Percentiles rank a stretch among this genome's conserved stretches.
Conservation (phyloP, 2,113 vertebrate genomes). For the Myotis brandtii region DNA sequence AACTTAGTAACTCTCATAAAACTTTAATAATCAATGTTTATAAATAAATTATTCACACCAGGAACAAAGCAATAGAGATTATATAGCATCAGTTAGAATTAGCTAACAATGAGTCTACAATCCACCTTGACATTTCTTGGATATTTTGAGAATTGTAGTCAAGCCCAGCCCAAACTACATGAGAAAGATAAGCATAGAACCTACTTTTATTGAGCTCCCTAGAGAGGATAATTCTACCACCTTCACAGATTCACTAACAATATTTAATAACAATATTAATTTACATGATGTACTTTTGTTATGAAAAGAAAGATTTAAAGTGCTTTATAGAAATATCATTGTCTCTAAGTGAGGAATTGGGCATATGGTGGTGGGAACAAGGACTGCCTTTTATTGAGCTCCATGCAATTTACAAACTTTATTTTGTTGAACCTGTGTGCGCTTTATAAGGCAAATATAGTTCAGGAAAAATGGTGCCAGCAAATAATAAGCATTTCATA, state of each 20-base stretch:
- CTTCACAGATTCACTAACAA: neutral
- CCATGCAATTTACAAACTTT: neutral
- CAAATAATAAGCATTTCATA: neutral
- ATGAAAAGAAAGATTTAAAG: neutral
- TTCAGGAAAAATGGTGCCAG: neutral
- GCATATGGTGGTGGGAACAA: neutral
- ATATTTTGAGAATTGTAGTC: neutral
- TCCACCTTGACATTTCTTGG: neutral
- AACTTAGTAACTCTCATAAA: neutral
- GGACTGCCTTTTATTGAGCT: neutral
- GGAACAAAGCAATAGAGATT: conserved; percentile 5
- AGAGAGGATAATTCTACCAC: conserved; percentile 3
- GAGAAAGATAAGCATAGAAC: neutral
- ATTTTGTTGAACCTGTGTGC: neutral
- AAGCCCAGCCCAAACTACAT: neutral
- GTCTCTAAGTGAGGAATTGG: neutral
- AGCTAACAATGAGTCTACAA: neutral
- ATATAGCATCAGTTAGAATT: conserved; percentile 11
- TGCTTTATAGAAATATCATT: neutral
- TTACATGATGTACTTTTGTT: neutral
- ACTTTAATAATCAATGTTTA: conserved; percentile 16
- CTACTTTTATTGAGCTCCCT: neutral
- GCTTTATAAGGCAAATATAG: neutral
- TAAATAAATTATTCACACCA: conserved; percentile 31
- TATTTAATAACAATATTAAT: conserved; percentile 38